These are phyloP conservation scores for Condylura cristata DNA, from an alignment of 2,113 vertebrate genomes.

Conservation along the genomic window DNA sequence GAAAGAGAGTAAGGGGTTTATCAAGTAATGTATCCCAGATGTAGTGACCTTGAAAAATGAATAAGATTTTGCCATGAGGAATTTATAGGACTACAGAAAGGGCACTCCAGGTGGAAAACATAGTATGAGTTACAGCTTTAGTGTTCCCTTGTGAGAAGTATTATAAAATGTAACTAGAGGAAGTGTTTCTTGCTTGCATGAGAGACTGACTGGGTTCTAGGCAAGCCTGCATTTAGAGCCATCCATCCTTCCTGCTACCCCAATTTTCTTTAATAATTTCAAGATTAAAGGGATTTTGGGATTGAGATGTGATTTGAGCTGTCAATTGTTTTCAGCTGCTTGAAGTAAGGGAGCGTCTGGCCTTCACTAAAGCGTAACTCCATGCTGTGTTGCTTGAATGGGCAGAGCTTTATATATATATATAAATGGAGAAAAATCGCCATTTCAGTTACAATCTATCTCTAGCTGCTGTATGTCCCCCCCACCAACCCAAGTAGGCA, in stretches of 20 bases:
- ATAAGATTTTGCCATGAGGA: neutral
- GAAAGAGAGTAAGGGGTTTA: neutral
- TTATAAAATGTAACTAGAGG: neutral
- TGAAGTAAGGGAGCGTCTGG: neutral
- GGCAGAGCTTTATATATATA: neutral
- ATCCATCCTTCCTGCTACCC: neutral
- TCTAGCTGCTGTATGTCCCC: neutral
- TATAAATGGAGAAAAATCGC: neutral
- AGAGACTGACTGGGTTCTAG: neutral
- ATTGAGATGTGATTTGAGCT: neutral
- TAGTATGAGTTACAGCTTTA: neutral
- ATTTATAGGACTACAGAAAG: neutral
- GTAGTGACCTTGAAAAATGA: neutral
- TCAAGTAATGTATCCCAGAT: slow-evolving; percentile 12
- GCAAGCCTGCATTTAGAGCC: neutral
- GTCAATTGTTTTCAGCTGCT: neutral
- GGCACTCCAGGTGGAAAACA: neutral
- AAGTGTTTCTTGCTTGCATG: neutral
- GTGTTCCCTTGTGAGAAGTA: neutral
- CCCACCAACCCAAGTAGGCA: neutral
- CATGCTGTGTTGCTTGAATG: neutral
- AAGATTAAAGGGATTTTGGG: neutral
- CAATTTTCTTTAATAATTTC: neutral
- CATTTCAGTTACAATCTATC: neutral
- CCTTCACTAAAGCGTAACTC: neutral